Evolutionary conservation across 2,113 vertebrate species (phyloP).

Genomic region (Eptatretus burgeri): DNA sequence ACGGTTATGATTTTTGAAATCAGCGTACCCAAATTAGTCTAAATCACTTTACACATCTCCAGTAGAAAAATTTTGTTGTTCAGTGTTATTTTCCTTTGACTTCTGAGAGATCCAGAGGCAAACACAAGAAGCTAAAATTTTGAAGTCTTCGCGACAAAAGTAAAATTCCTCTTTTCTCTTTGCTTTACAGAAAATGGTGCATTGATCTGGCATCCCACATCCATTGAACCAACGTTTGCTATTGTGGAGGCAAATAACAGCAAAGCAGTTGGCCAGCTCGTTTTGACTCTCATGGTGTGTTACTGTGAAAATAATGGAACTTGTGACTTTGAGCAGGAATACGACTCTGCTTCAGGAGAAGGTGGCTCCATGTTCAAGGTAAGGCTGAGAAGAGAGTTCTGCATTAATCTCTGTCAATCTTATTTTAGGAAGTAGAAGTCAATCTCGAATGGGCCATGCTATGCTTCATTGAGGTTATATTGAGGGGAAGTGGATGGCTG

Average conservation of each 20-base stretch:
- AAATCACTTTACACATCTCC: too few relatives aligned
- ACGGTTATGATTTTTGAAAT: too few relatives aligned
- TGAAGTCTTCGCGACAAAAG: background rate
- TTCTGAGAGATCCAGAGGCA: background rate
- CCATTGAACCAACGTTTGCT: background rate
- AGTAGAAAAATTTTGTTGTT: too few relatives aligned
- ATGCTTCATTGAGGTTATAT: too few relatives aligned
- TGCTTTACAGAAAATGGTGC: background rate
- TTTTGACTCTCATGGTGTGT: background rate
- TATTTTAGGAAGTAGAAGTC: background rate
- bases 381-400: background rate
- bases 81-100: too few relatives aligned
- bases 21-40: too few relatives aligned
- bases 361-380: background rate
- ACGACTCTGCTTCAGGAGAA: background rate
- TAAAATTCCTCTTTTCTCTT: background rate
- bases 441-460: too few relatives aligned
- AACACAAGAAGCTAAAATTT: background rate
- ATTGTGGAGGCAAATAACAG: background rate
- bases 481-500: too few relatives aligned
- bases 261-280: background rate
- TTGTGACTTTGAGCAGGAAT: background rate
- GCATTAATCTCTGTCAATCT: background rate
- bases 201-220: background rate
- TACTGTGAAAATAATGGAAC: background rate